phyloP scores from a whole-genome alignment of 2,113 vertebrate genomes.

The Crotalus helleri region DNA sequence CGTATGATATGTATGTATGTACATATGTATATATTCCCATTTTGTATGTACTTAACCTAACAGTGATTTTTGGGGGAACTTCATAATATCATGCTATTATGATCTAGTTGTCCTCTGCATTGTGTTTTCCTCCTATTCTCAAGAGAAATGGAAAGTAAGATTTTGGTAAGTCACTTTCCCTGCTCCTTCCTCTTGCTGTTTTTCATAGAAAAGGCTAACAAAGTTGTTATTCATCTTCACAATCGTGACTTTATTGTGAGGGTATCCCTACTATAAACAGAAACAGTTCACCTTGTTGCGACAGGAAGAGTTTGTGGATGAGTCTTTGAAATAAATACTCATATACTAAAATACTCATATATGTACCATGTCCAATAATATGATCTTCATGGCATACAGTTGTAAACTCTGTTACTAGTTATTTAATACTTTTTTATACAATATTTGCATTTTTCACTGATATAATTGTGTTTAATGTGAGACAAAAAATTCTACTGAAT shows the following conservation, averaged over 20 bases:
- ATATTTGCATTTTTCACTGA: not conserved
- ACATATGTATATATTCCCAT: not conserved
- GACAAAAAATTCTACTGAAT: not conserved
- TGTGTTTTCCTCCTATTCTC: not conserved
- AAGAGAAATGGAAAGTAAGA: not conserved
- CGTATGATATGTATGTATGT: not conserved
- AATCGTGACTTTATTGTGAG: not conserved
- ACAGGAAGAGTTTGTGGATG: not conserved
- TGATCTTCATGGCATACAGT: not conserved
- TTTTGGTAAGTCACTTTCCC: not conserved
- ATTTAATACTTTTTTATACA: not conserved
- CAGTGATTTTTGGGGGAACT: rapidly evolving
- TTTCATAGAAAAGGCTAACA: not conserved
- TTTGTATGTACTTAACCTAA: not conserved
- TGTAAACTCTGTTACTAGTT: not conserved
- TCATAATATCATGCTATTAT: not conserved
- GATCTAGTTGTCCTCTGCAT: not conserved
- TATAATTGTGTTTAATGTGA: not conserved
- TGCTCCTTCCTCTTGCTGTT: not conserved
- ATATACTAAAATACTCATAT: not conserved
- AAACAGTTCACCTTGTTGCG: not conserved
- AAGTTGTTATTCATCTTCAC: not conserved
- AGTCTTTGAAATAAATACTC: not conserved
- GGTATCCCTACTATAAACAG: not conserved
- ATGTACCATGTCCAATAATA: not conserved